These are phyloP conservation scores for Oenanthe oenanthe DNA, from an alignment of 2,113 vertebrate genomes.

Conservation along the genomic window DNA sequence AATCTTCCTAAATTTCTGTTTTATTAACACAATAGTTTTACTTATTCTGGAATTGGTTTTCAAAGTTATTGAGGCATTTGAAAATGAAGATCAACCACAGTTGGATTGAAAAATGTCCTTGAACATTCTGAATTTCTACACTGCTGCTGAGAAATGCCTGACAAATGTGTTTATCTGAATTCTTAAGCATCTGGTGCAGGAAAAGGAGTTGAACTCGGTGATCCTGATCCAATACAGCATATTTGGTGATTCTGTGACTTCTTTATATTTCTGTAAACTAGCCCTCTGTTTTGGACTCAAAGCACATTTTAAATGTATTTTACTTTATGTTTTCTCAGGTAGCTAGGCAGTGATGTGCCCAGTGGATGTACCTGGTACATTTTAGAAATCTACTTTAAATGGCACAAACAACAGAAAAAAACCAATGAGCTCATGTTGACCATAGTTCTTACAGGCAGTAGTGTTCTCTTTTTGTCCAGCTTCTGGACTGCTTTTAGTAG, in stretches of 20 bases:
- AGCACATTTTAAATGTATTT: neutral
- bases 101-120: neutral
- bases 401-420: neutral
- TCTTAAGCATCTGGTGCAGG: neutral
- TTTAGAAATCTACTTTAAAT: constrained; percentile 9
- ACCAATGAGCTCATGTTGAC: neutral
- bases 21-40: constrained; percentile 4
- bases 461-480: neutral
- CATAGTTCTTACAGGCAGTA: neutral
- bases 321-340: neutral
- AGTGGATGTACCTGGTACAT: neutral
- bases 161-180: neutral
- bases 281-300: neutral
- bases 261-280: neutral
- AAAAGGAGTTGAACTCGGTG: neutral
- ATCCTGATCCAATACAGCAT: neutral
- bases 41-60: neutral
- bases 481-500: neutral
- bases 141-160: neutral
- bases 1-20: neutral
- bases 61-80: neutral
- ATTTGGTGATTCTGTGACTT: neutral
- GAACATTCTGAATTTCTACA: neutral
- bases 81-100: neutral
- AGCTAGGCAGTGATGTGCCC: neutral